A percentile compares a stretch with the other conserved stretches of the same genome.
phyloP scores from a whole-genome alignment of 2,797 vertebrate species.

The Sciaenops ocellatus region DNA sequence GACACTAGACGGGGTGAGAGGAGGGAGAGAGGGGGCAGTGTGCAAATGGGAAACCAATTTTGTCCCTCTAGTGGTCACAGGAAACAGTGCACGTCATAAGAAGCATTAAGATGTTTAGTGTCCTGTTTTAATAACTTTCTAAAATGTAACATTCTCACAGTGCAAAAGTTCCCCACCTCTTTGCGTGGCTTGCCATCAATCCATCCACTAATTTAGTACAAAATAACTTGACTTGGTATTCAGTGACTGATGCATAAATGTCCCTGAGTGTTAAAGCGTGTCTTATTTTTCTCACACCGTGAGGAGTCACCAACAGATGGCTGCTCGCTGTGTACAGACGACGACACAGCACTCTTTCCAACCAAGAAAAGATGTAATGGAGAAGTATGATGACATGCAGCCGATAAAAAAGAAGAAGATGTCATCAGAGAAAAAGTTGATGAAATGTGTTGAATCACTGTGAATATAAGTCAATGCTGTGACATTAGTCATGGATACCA shows the following conservation, averaged over 20 bases:
- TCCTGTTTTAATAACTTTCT: background rate
- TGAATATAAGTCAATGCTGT: too few species aligned
- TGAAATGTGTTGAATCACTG: background rate
- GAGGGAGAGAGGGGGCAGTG: background rate
- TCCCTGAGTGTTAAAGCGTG: too few species aligned
- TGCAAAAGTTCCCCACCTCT: background rate
- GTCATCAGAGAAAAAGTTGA: background rate
- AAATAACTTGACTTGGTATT: background rate
- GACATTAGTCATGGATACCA: background rate
- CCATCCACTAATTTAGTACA: background rate
- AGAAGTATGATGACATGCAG: background rate
- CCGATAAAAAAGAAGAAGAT: background rate
- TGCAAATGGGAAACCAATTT: background rate
- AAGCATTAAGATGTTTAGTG: background rate
- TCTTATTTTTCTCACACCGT: background rate
- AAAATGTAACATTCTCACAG: background rate
- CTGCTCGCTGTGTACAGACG: background rate
- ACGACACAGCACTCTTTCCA: background rate
- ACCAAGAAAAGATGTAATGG: background rate
- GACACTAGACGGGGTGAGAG: background rate
- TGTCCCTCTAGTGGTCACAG: background rate
- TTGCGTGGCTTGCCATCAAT: background rate
- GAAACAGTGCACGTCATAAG: background rate
- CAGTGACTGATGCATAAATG: background rate
- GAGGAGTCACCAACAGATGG: constrained; percentile 22